phyloP scores from a whole-genome alignment of 2,888 invertebrate genomes.

The Parnassius apollo region DNA sequence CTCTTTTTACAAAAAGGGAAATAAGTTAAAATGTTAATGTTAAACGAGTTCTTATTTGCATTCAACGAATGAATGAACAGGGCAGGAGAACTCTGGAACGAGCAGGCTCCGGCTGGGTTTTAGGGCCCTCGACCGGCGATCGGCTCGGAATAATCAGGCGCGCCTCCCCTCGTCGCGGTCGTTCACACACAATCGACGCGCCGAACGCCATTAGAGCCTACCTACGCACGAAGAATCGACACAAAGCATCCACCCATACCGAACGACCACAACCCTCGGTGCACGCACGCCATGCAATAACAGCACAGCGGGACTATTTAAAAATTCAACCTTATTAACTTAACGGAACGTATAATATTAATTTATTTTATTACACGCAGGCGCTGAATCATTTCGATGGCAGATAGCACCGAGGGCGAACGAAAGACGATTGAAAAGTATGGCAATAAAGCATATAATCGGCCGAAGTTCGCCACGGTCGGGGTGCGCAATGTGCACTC shows the following conservation, averaged over 20 bases:
- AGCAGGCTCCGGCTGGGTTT: constrained; percentile 52
- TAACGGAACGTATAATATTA: constrained; percentile 30
- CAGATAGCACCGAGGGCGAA: constrained; percentile 37
- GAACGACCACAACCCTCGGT: constrained; percentile 60
- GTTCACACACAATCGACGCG: constrained; percentile 75
- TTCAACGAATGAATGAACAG: constrained; percentile 51
- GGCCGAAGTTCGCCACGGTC: constrained; percentile 39
- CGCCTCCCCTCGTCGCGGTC: constrained; percentile 73
- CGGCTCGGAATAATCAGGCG: constrained; percentile 73
- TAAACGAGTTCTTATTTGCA: constrained; percentile 58
- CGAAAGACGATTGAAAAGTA: constrained; percentile 50
- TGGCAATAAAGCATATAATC: constrained; percentile 58
- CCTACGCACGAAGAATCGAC: constrained; percentile 71
- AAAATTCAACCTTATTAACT: constrained; percentile 40
- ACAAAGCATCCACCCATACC: constrained; percentile 65
- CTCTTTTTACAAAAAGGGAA: constrained; percentile 28
- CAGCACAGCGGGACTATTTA: constrained; percentile 32
- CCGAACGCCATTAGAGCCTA: constrained; percentile 53
- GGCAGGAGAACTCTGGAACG: constrained; percentile 42
- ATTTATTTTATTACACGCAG: constrained; percentile 38
- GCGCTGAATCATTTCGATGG: constrained; percentile 52
- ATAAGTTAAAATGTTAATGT: constrained; percentile 50
- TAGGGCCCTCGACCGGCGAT: constrained; percentile 70
- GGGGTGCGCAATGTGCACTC: constrained; percentile 66
- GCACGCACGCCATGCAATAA: constrained; percentile 44